Evolutionary conservation across 2,797 vertebrate species (phyloP), one percentile per base, ranked within the genome.

Genomic region (Helicolenus hilgendorfi): DNA sequence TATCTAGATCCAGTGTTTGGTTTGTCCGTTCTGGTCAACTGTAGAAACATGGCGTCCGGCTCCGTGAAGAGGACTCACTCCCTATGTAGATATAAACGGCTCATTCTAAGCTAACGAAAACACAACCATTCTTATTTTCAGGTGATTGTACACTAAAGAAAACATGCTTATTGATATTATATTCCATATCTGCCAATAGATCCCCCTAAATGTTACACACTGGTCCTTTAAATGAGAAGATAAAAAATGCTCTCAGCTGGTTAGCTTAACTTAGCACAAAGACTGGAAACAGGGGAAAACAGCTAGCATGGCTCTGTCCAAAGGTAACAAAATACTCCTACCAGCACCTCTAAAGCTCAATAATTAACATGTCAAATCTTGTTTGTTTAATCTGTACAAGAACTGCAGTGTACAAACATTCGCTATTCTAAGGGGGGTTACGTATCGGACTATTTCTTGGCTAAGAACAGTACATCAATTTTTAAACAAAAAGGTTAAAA

Each of bases 141-240:
- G 38, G 38, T 41, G 38, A 41, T 41, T 41, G 38, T 41, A 41
- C 38, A 41, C 38, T 41, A 41, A 41, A 41, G 14, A 41, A 41
- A 41, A 41, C 38, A 0, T 41, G 38, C 38, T 41, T 41, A 41
- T 41, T 41, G 38, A 41, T 41, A 41, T 41, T 41, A 41, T 41
- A 41, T 41, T 41, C 38, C 0, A 41, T 41, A 15, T 41, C 38
- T 41, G 0, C 38, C 38, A 41, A 41, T 41, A 0, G 14, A 41
- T 41, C 38, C 38, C 38, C 38, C 38, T 41, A 0, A 41, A 41
- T 41, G 38, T 0, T 41, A 41, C 38, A 41, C 38, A 41, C 0
- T 41, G 38, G 38, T 41, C 38, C 38, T 41, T 41, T 41, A 41
- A 41, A 15, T 55, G 8, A 55, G 49, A n/a, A 55, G 49, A 49